These are phyloP conservation scores for Asteroscopus sphinx DNA, from an alignment of 2,888 invertebrate species.

Conservation along the genomic window DNA sequence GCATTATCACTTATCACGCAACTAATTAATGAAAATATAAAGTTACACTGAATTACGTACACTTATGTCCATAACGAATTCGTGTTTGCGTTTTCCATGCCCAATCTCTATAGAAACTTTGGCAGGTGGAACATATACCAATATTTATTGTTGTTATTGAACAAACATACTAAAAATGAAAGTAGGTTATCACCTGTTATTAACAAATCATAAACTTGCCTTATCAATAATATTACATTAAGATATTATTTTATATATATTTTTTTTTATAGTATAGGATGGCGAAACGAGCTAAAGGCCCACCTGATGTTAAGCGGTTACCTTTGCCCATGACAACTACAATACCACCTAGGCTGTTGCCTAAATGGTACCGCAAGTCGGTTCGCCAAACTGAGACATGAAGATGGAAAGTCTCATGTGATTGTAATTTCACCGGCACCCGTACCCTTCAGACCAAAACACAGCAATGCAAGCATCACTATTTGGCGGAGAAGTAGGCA, in stretches of 20 bases:
- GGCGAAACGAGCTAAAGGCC: too few species aligned
- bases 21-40: slow-evolving; percentile 38
- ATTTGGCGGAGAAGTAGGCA: too few species aligned
- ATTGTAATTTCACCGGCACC: too few species aligned
- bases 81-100: slow-evolving; percentile 29
- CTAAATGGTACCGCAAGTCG: too few species aligned
- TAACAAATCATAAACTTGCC: slow-evolving; percentile 65
- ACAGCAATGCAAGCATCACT: too few species aligned
- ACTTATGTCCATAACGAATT: slow-evolving; percentile 43
- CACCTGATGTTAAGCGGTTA: too few species aligned
- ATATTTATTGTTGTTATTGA: slow-evolving; percentile 45
- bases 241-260: slow-evolving; percentile 53
- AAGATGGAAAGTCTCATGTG: too few species aligned
- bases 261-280: too few species aligned
- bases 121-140: slow-evolving; percentile 47
- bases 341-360: too few species aligned
- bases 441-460: too few species aligned
- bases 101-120: slow-evolving; percentile 39
- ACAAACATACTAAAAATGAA: slow-evolving; percentile 55
- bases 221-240: slow-evolving; percentile 63
- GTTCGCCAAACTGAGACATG: too few species aligned
- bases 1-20: slow-evolving; percentile 34
- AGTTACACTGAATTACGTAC: slow-evolving; percentile 39
- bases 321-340: too few species aligned
- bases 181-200: slow-evolving; percentile 70